phyloP scores from a whole-genome alignment of 2,797 vertebrate species.

The Enteromius radiatus region DNA sequence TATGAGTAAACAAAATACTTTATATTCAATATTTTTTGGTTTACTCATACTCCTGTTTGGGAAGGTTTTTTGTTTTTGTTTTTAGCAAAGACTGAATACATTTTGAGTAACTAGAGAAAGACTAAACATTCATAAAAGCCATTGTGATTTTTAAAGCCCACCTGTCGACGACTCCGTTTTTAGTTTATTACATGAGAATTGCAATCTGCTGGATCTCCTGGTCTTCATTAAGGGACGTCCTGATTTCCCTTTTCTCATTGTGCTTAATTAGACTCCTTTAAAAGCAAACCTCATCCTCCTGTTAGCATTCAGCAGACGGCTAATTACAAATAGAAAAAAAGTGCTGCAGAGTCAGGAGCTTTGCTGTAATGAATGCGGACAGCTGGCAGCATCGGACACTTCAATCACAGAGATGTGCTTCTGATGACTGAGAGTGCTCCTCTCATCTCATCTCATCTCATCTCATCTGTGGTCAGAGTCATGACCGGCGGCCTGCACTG shows the following conservation, averaged over 20 bases:
- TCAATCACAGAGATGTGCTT: slow-evolving; percentile 54
- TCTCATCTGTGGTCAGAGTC: slow-evolving; percentile 24
- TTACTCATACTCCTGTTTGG: neutral
- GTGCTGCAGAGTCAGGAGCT: neutral
- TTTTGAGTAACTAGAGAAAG: neutral
- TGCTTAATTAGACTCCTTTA: slow-evolving; percentile 76
- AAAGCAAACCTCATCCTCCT: slow-evolving; percentile 70
- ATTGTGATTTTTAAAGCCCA: slow-evolving; percentile 11
- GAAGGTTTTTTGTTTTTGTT: no score
- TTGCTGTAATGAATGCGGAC: slow-evolving; percentile 68
- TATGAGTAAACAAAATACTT: no score
- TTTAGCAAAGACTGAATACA: neutral
- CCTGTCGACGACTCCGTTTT: neutral
- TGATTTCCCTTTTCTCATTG: slow-evolving; percentile 70
- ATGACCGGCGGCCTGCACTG: neutral
- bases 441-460: slow-evolving; percentile 20
- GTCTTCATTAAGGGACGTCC: slow-evolving; percentile 74
- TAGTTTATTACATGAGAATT: slow-evolving; percentile 13
- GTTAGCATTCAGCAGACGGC: slow-evolving; percentile 72
- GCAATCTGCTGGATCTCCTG: slow-evolving; percentile 65
- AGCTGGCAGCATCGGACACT: slow-evolving; percentile 70
- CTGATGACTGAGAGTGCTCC: slow-evolving; percentile 54
- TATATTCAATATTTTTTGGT: no score
- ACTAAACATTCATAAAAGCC: slow-evolving; percentile 17
- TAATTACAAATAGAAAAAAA: slow-evolving; percentile 56